Conservation (phyloP, 2,113 vertebrate species). For the Gavialis gangeticus region DNA sequence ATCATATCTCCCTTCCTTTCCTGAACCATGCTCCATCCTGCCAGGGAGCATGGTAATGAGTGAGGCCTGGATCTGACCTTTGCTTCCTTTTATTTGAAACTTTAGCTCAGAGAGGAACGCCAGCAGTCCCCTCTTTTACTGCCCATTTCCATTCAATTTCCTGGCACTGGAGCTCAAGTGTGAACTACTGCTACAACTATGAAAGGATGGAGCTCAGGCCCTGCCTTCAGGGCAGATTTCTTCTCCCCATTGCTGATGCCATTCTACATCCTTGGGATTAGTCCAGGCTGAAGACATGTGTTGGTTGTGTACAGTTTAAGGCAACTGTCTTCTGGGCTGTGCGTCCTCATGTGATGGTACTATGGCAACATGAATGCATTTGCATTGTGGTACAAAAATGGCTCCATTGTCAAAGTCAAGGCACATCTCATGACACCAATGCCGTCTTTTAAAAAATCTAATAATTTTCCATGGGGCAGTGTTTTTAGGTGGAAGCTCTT, state of each 20-base stretch:
- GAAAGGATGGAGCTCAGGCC: background rate
- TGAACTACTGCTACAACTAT: background rate
- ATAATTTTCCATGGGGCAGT: background rate
- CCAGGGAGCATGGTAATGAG: background rate
- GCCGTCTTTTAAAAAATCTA: background rate
- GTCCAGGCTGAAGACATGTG: background rate
- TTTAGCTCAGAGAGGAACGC: background rate
- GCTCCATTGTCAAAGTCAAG: background rate
- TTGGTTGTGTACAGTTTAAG: background rate
- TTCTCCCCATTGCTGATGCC: background rate
- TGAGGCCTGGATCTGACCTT: background rate
- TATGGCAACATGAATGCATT: background rate
- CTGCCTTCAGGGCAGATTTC: background rate
- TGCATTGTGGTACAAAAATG: background rate
- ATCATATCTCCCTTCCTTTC: background rate
- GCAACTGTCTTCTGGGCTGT: background rate
- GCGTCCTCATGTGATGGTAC: background rate
- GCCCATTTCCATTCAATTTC: background rate
- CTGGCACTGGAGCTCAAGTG: background rate
- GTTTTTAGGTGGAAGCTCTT: background rate
- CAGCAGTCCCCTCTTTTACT: background rate
- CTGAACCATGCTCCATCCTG: background rate
- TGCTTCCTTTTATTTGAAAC: background rate
- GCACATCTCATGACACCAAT: background rate
- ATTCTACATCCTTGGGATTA: background rate